Evolutionary conservation across 2,888 invertebrate species (phyloP).

Genomic region (Sthenelais limicola): DNA sequence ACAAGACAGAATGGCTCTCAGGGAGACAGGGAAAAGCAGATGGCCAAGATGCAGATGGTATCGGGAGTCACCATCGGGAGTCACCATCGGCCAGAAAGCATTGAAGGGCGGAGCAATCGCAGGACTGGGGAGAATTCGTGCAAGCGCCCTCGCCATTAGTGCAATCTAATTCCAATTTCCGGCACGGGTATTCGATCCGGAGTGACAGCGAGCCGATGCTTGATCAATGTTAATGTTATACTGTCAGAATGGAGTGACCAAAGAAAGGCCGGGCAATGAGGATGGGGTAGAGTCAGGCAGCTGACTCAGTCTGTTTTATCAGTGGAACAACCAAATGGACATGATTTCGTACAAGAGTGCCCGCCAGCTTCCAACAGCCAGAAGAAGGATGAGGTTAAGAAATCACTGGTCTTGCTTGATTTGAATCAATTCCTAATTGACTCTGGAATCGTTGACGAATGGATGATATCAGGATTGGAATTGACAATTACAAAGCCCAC

Average conservation of each 20-base stretch:
- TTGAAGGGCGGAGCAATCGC: background rate
- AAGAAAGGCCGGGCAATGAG: no score
- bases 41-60: no score
- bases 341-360: no score
- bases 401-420: background rate
- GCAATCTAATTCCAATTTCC: constrained; percentile 35
- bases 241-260: background rate
- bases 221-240: constrained; percentile 21
- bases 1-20: no score
- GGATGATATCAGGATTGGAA: background rate
- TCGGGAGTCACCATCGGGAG: no score
- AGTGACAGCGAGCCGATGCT: constrained; percentile 19
- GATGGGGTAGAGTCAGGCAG: no score
- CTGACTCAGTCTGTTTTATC: no score
- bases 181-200: background rate
- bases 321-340: no score
- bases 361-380: no score
- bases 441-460: background rate
- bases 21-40: no score
- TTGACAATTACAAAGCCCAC: no score
- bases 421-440: background rate
- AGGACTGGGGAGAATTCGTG: background rate
- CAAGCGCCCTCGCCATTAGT: background rate
- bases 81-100: background rate
- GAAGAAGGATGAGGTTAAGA: no score